Conservation (phyloP, 2,888 invertebrate species). For the Noctuana brunneofusca region DNA sequence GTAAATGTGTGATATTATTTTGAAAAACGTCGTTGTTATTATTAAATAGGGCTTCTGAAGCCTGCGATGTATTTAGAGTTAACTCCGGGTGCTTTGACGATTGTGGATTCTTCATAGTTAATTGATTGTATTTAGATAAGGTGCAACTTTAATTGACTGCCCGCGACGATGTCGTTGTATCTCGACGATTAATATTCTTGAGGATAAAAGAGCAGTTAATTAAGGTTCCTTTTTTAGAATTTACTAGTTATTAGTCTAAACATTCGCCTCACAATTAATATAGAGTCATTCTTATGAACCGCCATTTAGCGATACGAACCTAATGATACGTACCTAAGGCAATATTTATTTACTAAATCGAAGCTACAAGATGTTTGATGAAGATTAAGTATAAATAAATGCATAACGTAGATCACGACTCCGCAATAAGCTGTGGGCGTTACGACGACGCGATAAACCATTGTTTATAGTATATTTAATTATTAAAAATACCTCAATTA, state of each 20-base stretch:
- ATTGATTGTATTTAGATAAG: constrained; percentile 71
- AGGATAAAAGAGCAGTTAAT: constrained; percentile 54
- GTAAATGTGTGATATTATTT: constrained; percentile 81
- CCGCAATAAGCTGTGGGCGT: constrained; percentile 40
- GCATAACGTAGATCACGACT: constrained; percentile 38
- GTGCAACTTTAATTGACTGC: constrained; percentile 41
- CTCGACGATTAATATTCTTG: constrained; percentile 19
- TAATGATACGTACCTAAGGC: constrained; percentile 48
- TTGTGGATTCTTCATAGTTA: constrained; percentile 80
- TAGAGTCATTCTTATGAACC: constrained; percentile 52
- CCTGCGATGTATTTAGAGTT: constrained; percentile 79
- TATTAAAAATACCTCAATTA: constrained; percentile 46
- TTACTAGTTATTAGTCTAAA: constrained; percentile 71
- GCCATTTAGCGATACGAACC: constrained; percentile 51
- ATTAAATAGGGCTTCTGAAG: constrained; percentile 73
- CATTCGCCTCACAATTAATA: constrained; percentile 68
- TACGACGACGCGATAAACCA: constrained; percentile 42
- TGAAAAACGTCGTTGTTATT: constrained; percentile 71
- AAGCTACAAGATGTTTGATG: constrained; percentile 75
- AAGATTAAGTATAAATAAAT: constrained; percentile 42
- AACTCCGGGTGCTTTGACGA: constrained; percentile 83
- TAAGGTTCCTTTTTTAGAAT: constrained; percentile 69
- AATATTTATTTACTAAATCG: constrained; percentile 54
- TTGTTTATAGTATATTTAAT: constrained; percentile 31
- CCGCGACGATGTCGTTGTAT: constrained; percentile 6